phyloP scores from a whole-genome alignment of 2,113 vertebrate genomes.

The Myrmecobius fasciatus region DNA sequence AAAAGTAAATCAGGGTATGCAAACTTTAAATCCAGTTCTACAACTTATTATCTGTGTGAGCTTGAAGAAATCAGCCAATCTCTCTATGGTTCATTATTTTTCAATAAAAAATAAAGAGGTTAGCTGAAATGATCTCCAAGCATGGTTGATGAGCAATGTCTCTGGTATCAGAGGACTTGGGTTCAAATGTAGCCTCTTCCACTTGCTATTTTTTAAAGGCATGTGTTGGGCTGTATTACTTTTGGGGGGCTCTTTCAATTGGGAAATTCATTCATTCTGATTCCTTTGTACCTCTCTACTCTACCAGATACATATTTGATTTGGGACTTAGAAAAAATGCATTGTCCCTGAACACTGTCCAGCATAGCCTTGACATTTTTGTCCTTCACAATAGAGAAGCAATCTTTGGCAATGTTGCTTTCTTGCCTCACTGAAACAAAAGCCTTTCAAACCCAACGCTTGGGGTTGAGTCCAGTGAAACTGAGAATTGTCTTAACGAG shows the following conservation, averaged over 20 bases:
- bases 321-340: not conserved
- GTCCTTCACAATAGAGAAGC: not conserved
- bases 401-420: not conserved
- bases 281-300: not conserved
- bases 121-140: not conserved
- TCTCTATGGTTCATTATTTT: not conserved
- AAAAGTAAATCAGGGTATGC: not conserved
- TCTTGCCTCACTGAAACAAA: constrained; percentile 15
- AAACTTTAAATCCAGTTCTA: not conserved
- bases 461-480: not conserved
- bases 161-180: not conserved
- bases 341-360: not conserved
- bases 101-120: not conserved
- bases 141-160: not conserved
- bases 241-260: not conserved
- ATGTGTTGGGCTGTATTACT: not conserved
- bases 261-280: not conserved
- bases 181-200: not conserved
- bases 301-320: not conserved
- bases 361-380: not conserved
- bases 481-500: not conserved
- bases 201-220: not conserved
- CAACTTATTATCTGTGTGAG: not conserved
- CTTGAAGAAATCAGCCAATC: not conserved
- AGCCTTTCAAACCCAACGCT: not conserved